Evolutionary conservation across 2,888 invertebrate species (phyloP).

Genomic region (Dynastes grantii): DNA sequence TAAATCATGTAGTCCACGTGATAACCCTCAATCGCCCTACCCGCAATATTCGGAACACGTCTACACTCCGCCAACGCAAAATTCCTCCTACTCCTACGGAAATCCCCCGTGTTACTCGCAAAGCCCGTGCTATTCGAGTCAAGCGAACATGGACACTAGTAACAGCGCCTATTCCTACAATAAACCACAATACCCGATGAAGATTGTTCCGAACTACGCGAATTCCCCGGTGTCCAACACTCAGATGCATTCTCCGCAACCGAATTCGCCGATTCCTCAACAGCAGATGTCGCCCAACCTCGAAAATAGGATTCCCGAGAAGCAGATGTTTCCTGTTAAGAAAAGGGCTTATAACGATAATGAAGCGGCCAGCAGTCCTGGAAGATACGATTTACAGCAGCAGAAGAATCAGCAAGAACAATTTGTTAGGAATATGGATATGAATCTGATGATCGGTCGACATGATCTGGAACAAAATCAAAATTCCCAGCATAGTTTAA

Average conservation of each 20-base stretch:
- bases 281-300: slow-evolving; percentile 50
- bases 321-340: slow-evolving; percentile 75
- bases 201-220: slow-evolving; percentile 67
- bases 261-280: slow-evolving; percentile 50
- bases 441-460: slow-evolving; percentile 54
- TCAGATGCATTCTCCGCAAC: slow-evolving; percentile 50
- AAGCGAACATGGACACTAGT: slow-evolving; percentile 63
- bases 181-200: slow-evolving; percentile 71
- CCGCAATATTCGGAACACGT: slow-evolving; percentile 74
- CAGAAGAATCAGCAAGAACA: slow-evolving; percentile 55
- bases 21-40: slow-evolving; percentile 77
- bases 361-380: slow-evolving; percentile 55
- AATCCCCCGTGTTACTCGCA: slow-evolving; percentile 67
- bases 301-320: slow-evolving; percentile 57
- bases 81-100: slow-evolving; percentile 64
- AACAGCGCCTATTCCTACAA: slow-evolving; percentile 73
- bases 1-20: slow-evolving; percentile 86
- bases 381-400: slow-evolving; percentile 47
- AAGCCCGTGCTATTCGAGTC: slow-evolving; percentile 66
- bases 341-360: slow-evolving; percentile 76
- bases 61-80: slow-evolving; percentile 74
- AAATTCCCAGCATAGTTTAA: slow-evolving; percentile 36
- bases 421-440: slow-evolving; percentile 55
- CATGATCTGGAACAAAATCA: slow-evolving; percentile 44
- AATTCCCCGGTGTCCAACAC: slow-evolving; percentile 55